phyloP scores from a whole-genome alignment of 1,140 invertebrate genomes.

The Penaeus japonicus region DNA sequence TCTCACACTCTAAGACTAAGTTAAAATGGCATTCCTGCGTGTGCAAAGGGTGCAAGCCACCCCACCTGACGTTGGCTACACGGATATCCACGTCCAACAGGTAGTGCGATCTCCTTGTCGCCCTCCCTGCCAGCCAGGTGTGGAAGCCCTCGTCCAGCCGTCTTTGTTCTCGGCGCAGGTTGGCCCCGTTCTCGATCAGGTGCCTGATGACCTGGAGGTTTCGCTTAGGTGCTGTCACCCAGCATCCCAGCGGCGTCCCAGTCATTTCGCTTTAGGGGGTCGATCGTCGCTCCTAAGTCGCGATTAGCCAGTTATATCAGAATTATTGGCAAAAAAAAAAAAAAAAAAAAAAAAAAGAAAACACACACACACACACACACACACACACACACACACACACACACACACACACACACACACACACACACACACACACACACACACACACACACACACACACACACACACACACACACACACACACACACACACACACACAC shows the following conservation, averaged over 20 bases:
- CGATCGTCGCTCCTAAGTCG: constrained; percentile 64
- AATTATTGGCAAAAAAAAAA: no score
- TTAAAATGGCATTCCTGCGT: constrained; percentile 69
- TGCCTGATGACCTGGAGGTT: constrained; percentile 64
- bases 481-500: no score
- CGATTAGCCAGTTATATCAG: no score
- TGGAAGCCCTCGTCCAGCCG: constrained; percentile 75
- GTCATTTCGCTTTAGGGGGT: constrained; percentile 73
- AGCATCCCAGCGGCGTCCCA: constrained; percentile 81
- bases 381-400: no score
- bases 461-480: no score
- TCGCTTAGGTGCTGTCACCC: constrained; percentile 73
- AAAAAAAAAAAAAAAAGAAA: no score
- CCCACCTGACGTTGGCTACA: constrained; percentile 69
- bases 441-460: neutral
- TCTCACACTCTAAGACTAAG: no score
- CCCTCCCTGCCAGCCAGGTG: constrained; percentile 72
- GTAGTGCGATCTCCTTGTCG: constrained; percentile 66
- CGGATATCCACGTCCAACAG: constrained; percentile 64
- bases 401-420: no score
- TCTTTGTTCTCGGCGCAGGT: constrained; percentile 72
- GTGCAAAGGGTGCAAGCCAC: constrained; percentile 72
- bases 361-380: no score
- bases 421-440: neutral
- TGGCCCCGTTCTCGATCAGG: constrained; percentile 68